Conservation (phyloP, 2,113 vertebrate species). For the Isichthys henryi region DNA sequence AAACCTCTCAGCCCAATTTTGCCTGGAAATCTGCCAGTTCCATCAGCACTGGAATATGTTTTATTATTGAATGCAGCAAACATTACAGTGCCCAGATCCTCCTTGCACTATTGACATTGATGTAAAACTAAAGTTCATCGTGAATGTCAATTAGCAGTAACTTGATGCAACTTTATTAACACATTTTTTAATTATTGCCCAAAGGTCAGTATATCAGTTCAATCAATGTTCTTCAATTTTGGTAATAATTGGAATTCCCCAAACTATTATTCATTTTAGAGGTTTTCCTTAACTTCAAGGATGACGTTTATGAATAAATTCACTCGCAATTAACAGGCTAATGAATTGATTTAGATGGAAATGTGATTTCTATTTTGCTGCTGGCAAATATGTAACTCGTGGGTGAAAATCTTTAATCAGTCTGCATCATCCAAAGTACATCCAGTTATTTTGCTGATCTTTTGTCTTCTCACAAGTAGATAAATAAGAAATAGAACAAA, state of each 20-base stretch:
- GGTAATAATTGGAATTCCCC: conserved; percentile 10
- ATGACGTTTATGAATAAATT: conserved; percentile 11
- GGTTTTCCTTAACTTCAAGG: background rate
- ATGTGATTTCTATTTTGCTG: conserved; percentile 4
- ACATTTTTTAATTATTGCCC: conserved; percentile 6
- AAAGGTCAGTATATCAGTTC: background rate
- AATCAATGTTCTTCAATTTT: conserved; percentile 16
- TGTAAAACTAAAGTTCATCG: background rate
- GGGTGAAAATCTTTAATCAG: background rate
- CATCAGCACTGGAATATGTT: background rate
- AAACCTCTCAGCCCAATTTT: background rate
- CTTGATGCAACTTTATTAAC: conserved; percentile 1
- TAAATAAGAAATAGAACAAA: background rate
- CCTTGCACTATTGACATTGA: background rate
- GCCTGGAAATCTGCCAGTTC: background rate
- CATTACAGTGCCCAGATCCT: background rate
- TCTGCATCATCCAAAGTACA: background rate
- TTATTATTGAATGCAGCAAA: background rate
- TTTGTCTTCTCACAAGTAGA: background rate
- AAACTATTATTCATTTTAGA: conserved; percentile 2
- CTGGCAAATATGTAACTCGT: background rate
- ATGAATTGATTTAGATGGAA: conserved; percentile 10
- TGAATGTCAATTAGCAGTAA: background rate
- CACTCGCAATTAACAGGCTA: background rate
- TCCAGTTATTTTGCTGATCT: background rate